Percentiles rank a stretch among this genome's conserved stretches.
Evolutionary conservation across 1,140 invertebrate genomes (phyloP).

Genomic region (Trichogramma pretiosum): DNA sequence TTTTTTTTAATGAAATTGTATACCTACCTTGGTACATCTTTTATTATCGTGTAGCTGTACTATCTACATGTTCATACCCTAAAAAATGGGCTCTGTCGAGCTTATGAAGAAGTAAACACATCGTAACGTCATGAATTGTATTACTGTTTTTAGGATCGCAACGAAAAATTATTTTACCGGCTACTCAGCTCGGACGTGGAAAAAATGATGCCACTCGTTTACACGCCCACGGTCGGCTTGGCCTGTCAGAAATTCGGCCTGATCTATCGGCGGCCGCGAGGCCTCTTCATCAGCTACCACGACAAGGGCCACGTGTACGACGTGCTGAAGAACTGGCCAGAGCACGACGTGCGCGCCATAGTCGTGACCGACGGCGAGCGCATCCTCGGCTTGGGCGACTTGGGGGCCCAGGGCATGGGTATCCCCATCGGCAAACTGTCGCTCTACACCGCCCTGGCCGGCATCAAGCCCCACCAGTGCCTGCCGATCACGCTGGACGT

Average conservation of each 20-base stretch:
- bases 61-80: too few species aligned
- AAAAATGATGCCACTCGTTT: conserved; percentile 82
- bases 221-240: conserved; percentile 86
- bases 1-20: not conserved
- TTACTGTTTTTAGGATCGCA: conserved; percentile 81
- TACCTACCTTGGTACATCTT: not conserved
- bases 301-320: conserved; percentile 87
- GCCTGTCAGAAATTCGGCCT: conserved; percentile 95
- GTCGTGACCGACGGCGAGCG: conserved; percentile 91
- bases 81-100: too few species aligned
- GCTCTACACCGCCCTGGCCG: conserved; percentile 84
- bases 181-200: conserved; percentile 81
- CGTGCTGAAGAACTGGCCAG: conserved; percentile 79
- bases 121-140: too few species aligned
- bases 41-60: too few species aligned
- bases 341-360: conserved; percentile 78
- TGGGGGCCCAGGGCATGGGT: conserved; percentile 92
- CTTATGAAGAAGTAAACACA: too few species aligned
- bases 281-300: conserved; percentile 94
- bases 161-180: conserved; percentile 89
- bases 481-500: conserved; percentile 86
- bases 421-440: conserved; percentile 87
- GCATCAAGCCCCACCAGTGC: conserved; percentile 82
- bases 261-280: conserved; percentile 81
- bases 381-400: conserved; percentile 85